A percentile compares a stretch with the other conserved stretches of the same genome.
These are phyloP conservation scores for Neodon shergylaensis DNA, from an alignment of 2,113 vertebrate species.

Conservation along the genomic window DNA sequence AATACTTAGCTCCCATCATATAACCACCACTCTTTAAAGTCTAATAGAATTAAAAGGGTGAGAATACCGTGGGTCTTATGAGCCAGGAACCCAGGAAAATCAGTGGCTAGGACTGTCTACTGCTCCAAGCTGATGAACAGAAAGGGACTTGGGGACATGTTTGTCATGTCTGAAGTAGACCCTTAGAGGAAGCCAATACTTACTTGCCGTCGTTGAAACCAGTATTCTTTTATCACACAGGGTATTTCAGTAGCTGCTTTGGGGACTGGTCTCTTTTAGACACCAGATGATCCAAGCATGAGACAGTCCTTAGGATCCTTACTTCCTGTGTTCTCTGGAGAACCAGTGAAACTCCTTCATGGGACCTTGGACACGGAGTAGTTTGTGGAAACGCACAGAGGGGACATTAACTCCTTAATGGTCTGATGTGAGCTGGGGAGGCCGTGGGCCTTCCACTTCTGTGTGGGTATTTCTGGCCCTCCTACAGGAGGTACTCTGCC, in stretches of 20 bases:
- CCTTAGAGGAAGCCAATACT: fast-evolving
- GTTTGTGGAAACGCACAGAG: not conserved
- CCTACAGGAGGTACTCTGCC: not conserved
- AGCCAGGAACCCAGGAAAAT: not conserved
- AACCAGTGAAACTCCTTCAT: not conserved
- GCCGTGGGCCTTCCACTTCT: not conserved
- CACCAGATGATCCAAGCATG: not conserved
- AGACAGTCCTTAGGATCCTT: not conserved
- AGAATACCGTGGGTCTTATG: not conserved
- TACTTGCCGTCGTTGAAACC: fast-evolving
- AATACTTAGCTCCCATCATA: not conserved
- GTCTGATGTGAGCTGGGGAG: not conserved
- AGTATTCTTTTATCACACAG: fast-evolving
- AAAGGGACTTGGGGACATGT: not conserved
- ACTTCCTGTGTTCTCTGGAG: not conserved
- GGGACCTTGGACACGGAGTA: fast-evolving
- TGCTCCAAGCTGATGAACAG: not conserved
- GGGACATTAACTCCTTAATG: too few species aligned
- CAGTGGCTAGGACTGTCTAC: not conserved
- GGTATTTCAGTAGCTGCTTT: not conserved
- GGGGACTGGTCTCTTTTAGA: not conserved
- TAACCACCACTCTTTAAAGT: not conserved
- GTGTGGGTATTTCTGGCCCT: not conserved
- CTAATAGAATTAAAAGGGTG: not conserved
- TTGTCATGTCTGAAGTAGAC: not conserved